Evolutionary conservation across 92 coral and sea anemone species (phyloP).

Genomic region (Muricea muricata): DNA sequence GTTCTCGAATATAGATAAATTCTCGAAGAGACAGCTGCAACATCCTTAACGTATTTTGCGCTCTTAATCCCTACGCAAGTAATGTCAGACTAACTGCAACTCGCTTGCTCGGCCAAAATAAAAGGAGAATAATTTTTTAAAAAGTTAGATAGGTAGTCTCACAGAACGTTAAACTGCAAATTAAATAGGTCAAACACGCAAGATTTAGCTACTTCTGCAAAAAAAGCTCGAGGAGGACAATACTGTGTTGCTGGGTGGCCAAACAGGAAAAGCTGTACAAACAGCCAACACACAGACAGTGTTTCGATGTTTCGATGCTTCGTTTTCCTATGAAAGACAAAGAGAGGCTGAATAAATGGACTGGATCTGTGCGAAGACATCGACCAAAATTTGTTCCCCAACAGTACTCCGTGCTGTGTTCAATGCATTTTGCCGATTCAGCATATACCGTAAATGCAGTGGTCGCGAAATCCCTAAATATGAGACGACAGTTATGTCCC

Average conservation of each 20-base stretch:
- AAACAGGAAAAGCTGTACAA: constrained; percentile 40
- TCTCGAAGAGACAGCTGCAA: no score
- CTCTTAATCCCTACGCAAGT: no score
- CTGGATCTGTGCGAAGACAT: constrained; percentile 16
- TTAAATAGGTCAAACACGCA: neutral
- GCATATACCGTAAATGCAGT: constrained; percentile 29
- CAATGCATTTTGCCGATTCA: constrained; percentile 40
- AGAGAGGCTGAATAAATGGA: neutral
- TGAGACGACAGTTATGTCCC: constrained; percentile 29
- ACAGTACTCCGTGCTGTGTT: constrained; percentile 24
- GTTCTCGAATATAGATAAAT: no score
- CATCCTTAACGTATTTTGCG: no score
- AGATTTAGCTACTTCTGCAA: neutral
- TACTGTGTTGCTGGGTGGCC: constrained; percentile 48
- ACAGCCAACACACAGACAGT: constrained; percentile 19
- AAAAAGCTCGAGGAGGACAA: constrained; percentile 36
- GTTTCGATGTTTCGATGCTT: constrained; percentile 1
- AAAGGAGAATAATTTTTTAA: no score
- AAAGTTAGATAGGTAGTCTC: no score
- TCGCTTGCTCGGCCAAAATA: no score
- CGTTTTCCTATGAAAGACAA: neutral
- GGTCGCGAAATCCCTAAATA: constrained; percentile 24
- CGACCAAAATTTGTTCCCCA: constrained; percentile 22
- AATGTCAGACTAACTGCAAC: no score
- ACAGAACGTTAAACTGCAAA: no score